Evolutionary conservation across 2,113 vertebrate species (phyloP).

Genomic region (Maccullochella peelii): DNA sequence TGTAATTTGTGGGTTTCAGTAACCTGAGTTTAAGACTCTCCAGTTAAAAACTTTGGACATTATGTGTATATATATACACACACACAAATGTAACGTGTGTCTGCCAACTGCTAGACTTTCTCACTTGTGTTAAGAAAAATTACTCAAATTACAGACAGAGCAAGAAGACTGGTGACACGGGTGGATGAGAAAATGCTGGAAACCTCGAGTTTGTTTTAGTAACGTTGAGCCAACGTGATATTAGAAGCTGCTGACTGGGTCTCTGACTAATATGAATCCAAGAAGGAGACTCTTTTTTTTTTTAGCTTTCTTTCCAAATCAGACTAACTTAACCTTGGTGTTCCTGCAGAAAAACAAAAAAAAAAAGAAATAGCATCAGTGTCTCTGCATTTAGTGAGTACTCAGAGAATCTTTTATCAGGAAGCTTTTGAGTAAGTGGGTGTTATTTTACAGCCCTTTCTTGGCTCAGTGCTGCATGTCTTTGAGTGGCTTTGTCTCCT

Average conservation of each 20-base stretch:
- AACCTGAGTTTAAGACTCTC: background rate
- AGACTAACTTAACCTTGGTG: conserved; percentile 27
- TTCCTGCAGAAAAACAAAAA: conserved; percentile 6
- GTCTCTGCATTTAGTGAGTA: conserved; percentile 26
- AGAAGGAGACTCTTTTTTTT: background rate
- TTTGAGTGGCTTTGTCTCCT: conserved; percentile 53
- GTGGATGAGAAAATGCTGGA: background rate
- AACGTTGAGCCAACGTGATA: background rate
- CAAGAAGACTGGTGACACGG: background rate
- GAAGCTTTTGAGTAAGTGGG: conserved; percentile 8
- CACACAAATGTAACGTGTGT: too few relatives aligned
- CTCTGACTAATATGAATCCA: background rate
- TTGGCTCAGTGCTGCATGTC: conserved; percentile 7
- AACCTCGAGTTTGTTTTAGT: background rate
- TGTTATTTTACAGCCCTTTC: conserved; percentile 50
- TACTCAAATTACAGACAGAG: background rate
- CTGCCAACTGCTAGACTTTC: too few relatives aligned
- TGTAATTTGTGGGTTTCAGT: background rate
- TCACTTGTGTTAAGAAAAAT: background rate
- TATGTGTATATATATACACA: background rate
- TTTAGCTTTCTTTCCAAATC: background rate
- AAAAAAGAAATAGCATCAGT: conserved; percentile 28
- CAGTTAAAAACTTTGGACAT: background rate
- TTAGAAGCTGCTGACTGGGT: background rate
- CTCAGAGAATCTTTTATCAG: conserved; percentile 31